Evolutionary conservation across 2,797 vertebrate genomes (phyloP).

Genomic region (Lerista edwardsae): DNA sequence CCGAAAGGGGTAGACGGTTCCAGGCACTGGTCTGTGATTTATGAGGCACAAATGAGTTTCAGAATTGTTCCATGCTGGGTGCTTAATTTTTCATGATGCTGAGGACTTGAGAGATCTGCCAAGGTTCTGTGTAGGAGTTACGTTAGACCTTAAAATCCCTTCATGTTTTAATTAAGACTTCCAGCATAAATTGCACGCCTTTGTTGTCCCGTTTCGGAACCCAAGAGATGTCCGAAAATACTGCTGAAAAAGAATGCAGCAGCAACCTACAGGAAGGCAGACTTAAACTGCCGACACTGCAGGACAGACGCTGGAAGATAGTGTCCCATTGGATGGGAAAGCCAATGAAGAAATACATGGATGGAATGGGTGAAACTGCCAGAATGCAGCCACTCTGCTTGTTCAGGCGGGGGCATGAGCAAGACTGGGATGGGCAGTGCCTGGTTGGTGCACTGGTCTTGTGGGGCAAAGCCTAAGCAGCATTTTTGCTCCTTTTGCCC

Average conservation of each 20-base stretch:
- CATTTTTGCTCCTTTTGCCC: too few species aligned
- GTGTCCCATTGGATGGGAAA: not conserved
- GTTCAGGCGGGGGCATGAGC: not conserved
- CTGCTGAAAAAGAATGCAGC: not conserved
- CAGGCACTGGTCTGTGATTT: conserved; percentile 4
- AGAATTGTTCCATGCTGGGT: conserved; percentile 5
- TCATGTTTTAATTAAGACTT: not conserved
- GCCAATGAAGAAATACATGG: not conserved
- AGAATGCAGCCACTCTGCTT: not conserved
- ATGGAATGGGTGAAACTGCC: not conserved
- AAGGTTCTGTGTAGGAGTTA: not conserved
- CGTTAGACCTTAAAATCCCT: conserved; percentile 3
- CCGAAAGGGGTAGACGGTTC: not conserved
- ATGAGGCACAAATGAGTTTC: conserved; percentile 7
- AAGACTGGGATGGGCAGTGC: not conserved
- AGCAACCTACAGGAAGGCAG: not conserved
- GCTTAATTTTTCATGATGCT: conserved; percentile 20
- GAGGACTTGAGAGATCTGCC: not conserved
- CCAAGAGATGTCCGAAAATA: not conserved
- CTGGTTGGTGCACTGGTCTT: too few species aligned
- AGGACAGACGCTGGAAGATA: not conserved
- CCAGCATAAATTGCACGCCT: not conserved
- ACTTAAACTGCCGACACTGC: too few species aligned
- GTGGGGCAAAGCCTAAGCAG: too few species aligned
- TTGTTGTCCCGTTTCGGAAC: not conserved